Conservation (phyloP, 2,797 vertebrate species). For the Acrossocheilus fasciatus region DNA sequence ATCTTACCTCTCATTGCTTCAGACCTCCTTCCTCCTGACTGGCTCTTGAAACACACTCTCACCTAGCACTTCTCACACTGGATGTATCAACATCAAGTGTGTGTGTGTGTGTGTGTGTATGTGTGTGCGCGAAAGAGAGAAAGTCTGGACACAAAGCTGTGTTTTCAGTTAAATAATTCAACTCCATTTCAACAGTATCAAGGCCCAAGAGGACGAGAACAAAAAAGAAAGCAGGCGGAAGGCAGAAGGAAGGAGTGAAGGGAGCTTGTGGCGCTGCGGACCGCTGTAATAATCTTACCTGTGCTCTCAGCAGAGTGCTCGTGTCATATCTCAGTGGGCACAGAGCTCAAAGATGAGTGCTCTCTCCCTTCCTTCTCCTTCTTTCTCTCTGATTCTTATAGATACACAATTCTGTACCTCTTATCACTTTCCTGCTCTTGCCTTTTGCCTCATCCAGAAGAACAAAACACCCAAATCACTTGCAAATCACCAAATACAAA, state of each 20-base stretch:
- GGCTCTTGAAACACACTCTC: slow-evolving; percentile 57
- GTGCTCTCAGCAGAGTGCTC: slow-evolving; percentile 44
- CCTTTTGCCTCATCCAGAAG: slow-evolving; percentile 19
- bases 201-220: slow-evolving; percentile 52
- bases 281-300: slow-evolving; percentile 53
- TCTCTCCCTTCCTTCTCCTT: background rate
- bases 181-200: slow-evolving; percentile 59
- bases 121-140: slow-evolving; percentile 18
- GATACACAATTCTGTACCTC: background rate
- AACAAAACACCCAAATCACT: slow-evolving; percentile 17
- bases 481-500: background rate
- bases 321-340: slow-evolving; percentile 49
- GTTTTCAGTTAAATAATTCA: slow-evolving; percentile 69
- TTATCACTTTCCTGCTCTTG: background rate
- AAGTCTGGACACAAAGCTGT: slow-evolving; percentile 51
- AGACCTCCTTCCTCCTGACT: slow-evolving; percentile 69
- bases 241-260: slow-evolving; percentile 37
- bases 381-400: background rate
- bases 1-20: slow-evolving; percentile 83
- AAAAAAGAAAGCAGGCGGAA: slow-evolving; percentile 45
- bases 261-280: slow-evolving; percentile 30
- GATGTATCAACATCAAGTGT: slow-evolving; percentile 68
- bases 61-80: slow-evolving; percentile 52
- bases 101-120: background rate
- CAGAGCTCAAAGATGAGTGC: slow-evolving; percentile 12